phyloP scores from a whole-genome alignment of 2,797 vertebrate species.

The Sebastes iracundus region DNA sequence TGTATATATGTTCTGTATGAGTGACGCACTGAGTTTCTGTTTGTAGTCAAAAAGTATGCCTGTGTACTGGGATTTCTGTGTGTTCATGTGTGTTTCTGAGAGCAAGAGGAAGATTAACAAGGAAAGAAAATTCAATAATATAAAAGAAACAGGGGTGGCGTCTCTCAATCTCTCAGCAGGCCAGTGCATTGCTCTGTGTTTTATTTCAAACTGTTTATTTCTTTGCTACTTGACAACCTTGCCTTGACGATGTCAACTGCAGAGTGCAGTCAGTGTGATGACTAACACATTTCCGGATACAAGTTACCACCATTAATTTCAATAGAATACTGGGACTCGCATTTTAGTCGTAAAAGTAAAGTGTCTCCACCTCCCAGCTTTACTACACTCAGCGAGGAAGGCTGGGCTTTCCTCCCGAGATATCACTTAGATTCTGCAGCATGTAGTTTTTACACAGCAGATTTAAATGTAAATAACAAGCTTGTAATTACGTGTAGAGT shows the following conservation, averaged over 20 bases:
- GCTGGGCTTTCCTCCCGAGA: constrained; percentile 55
- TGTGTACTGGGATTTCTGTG: constrained; percentile 28
- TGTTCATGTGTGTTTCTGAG: constrained; percentile 43
- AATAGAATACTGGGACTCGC: constrained; percentile 19
- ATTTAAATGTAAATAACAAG: constrained; percentile 37
- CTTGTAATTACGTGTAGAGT: constrained; percentile 30
- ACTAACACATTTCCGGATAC: constrained; percentile 49
- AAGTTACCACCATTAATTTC: constrained; percentile 20
- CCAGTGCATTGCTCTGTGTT: constrained; percentile 66
- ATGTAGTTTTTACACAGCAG: not conserved
- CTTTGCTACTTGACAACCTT: constrained; percentile 79
- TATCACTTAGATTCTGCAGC: not conserved
- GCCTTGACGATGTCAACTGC: constrained; percentile 81
- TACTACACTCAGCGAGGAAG: constrained; percentile 22
- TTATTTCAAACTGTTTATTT: constrained; percentile 69
- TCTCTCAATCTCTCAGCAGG: constrained; percentile 42
- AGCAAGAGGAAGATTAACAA: constrained; percentile 18
- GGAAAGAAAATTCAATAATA: constrained; percentile 6
- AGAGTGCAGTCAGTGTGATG: constrained; percentile 69
- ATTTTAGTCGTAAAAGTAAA: constrained; percentile 18
- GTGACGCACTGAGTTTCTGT: constrained; percentile 43
- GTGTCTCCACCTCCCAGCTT: constrained; percentile 10
- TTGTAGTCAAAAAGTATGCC: constrained; percentile 25
- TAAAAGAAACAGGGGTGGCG: not conserved
- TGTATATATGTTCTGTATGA: constrained; percentile 50